Percentiles rank a stretch among this genome's conserved stretches.
These are phyloP conservation scores for Spheniscus mendiculus DNA, from an alignment of 2,113 vertebrate genomes.

Conservation along the genomic window DNA sequence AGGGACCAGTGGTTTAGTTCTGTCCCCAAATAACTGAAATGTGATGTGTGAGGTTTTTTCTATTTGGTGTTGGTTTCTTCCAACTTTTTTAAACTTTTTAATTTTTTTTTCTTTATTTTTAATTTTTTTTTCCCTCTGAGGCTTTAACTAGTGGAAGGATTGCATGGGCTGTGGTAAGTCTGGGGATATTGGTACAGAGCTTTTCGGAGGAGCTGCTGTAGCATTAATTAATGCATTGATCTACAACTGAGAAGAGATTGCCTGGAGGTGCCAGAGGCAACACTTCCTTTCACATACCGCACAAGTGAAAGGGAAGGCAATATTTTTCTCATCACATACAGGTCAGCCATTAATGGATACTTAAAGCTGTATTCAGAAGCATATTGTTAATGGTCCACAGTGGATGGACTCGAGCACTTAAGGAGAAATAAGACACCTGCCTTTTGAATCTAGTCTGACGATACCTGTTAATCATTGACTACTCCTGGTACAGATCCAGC, in stretches of 20 bases:
- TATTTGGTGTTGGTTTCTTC: neutral
- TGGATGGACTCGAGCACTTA: neutral
- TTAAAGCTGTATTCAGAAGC: neutral
- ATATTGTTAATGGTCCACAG: neutral
- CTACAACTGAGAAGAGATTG: neutral
- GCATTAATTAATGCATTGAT: neutral
- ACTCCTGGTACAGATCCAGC: neutral
- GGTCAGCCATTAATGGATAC: neutral
- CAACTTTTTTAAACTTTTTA: neutral
- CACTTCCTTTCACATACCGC: neutral
- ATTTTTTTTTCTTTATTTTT: neutral
- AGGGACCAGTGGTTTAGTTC: neutral
- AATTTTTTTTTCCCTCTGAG: neutral
- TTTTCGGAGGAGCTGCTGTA: neutral
- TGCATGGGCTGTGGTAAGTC: neutral
- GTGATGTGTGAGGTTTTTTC: neutral
- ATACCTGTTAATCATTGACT: neutral
- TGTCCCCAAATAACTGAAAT: neutral
- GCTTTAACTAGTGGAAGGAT: neutral
- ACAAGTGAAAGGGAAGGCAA: neutral
- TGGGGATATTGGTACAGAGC: neutral
- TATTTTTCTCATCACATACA: neutral
- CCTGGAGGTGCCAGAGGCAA: neutral
- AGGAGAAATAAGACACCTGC: neutral
- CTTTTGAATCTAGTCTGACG: neutral